Evolutionary conservation across 1,140 invertebrate species (phyloP).

Genomic region (Oppia nitens): DNA sequence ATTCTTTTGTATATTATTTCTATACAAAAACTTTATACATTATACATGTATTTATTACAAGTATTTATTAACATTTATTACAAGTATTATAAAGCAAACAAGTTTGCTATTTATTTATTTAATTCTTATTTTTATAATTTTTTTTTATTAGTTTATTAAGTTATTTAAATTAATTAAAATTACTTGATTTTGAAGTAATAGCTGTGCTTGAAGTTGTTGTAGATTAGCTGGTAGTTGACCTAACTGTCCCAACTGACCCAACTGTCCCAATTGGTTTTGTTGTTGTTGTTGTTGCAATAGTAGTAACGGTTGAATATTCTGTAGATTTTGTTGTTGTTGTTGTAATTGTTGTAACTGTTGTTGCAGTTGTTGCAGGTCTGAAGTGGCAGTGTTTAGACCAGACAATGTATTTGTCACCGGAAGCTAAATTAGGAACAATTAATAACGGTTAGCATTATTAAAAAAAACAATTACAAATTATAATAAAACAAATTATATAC

Average conservation of each 20-base stretch:
- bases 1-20: too few relatives aligned
- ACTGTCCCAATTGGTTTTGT: too few relatives aligned
- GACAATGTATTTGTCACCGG: conserved; percentile 18
- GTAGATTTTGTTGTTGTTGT: conserved; percentile 31
- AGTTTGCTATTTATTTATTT: too few relatives aligned
- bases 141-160: too few relatives aligned
- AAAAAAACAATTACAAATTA: neutral
- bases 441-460: neutral
- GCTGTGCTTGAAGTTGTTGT: conserved; percentile 54
- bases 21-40: too few relatives aligned
- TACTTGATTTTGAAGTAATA: conserved; percentile 64
- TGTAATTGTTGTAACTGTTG: conserved; percentile 33
- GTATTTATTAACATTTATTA: neutral
- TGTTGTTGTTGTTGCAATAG: neutral
- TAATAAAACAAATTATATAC: neutral
- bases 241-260: too few relatives aligned
- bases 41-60: neutral
- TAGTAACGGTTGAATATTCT: conserved; percentile 34
- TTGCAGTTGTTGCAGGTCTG: conserved; percentile 43
- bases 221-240: conserved; percentile 27
- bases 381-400: conserved; percentile 34
- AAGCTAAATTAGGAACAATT: conserved; percentile 7
- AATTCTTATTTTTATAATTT: too few relatives aligned
- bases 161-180: conserved; percentile 13
- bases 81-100: too few relatives aligned